Evolutionary conservation across 2,113 vertebrate genomes (phyloP).

Genomic region (Oncorhynchus tshawytscha): DNA sequence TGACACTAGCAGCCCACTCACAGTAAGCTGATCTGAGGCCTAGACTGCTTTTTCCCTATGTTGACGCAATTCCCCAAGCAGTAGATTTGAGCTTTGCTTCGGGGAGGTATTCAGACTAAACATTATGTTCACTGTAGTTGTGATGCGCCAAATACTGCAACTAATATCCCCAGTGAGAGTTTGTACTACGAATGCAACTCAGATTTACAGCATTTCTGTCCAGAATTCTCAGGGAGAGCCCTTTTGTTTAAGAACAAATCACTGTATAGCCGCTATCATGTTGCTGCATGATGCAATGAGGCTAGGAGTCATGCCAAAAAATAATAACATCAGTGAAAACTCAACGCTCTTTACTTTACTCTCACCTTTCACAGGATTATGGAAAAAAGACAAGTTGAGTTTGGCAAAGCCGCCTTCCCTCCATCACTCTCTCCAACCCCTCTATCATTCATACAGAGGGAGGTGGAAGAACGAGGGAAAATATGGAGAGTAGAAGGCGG

Average conservation of each 20-base stretch:
- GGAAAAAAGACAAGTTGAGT: conserved; percentile 10
- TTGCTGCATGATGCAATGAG: conserved; percentile 24
- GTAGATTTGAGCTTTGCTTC: not conserved
- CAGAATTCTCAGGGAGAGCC: not conserved
- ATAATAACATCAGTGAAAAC: not conserved
- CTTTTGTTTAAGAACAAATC: not conserved
- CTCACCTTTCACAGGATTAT: conserved; percentile 6
- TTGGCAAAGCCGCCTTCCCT: conserved; percentile 6
- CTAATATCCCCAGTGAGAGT: conserved; percentile 11
- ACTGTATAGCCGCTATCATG: conserved; percentile 7
- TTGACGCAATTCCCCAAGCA: conserved; percentile 10
- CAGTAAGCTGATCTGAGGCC: conserved; percentile 1
- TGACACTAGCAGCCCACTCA: not conserved
- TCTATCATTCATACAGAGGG: conserved; percentile 63
- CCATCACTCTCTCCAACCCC: conserved; percentile 64
- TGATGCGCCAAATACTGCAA: conserved; percentile 13
- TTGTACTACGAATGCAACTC: not conserved
- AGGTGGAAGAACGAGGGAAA: conserved; percentile 1
- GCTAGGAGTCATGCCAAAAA: not conserved
- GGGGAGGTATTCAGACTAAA: conserved; percentile 24
- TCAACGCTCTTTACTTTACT: conserved; percentile 10
- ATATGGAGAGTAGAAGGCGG: not conserved
- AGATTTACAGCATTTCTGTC: not conserved
- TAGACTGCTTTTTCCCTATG: conserved; percentile 64
- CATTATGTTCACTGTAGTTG: conserved; percentile 22